Evolutionary conservation across 2,113 vertebrate species (phyloP).

Genomic region (Dinomys branickii): DNA sequence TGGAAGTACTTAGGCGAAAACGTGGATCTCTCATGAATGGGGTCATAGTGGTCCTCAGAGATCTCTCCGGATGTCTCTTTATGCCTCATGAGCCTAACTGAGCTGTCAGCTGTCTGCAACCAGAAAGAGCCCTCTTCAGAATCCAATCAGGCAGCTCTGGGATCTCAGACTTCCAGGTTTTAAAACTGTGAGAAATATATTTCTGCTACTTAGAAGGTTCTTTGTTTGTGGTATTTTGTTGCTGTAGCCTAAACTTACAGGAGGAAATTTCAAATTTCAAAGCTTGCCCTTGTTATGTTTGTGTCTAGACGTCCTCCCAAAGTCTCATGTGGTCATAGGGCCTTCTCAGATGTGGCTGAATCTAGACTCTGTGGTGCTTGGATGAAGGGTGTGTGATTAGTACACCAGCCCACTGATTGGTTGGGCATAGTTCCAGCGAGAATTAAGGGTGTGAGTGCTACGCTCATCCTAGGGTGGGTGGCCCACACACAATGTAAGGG

Average conservation of each 20-base stretch:
- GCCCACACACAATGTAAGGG: neutral
- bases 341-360: neutral
- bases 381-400: neutral
- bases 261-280: neutral
- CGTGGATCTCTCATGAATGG: neutral
- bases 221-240: neutral
- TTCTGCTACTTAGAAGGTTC: neutral
- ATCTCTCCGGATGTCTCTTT: neutral
- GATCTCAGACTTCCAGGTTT: no score
- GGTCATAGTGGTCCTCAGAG: neutral
- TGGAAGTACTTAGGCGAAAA: neutral
- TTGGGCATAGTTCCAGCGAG: neutral
- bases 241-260: neutral
- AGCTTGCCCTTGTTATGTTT: neutral
- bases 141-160: no score
- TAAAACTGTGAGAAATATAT: neutral
- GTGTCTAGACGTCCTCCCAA: neutral
- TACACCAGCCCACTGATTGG: neutral
- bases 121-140: neutral
- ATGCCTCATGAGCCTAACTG: accelerated
- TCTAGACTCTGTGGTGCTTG: neutral
- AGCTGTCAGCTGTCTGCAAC: neutral
- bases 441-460: neutral
- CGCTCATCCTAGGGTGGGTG: neutral
- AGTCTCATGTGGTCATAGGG: neutral